phyloP scores from a whole-genome alignment of 2,888 invertebrate species.

The Automeris io region DNA sequence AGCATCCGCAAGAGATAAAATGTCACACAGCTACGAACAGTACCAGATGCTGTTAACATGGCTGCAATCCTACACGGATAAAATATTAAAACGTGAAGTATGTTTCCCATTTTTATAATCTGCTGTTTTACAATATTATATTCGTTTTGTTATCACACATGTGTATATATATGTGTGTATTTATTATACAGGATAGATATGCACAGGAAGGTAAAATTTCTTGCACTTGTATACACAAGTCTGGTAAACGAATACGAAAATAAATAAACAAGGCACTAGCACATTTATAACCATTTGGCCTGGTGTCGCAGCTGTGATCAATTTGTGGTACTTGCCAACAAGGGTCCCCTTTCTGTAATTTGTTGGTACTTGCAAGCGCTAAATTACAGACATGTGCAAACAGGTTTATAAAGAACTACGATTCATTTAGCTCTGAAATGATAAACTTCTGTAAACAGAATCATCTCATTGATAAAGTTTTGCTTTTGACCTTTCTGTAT shows the following conservation, averaged over 20 bases:
- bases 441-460: neutral
- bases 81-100: no score
- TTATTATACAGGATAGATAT: neutral
- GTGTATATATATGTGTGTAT: neutral
- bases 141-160: neutral
- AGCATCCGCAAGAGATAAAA: neutral
- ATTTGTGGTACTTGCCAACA: conserved; percentile 26
- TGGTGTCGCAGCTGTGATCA: conserved; percentile 30
- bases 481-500: no score
- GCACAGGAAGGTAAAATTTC: conserved; percentile 3
- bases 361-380: conserved; percentile 21
- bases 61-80: no score
- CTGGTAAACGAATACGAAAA: conserved; percentile 4
- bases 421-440: neutral
- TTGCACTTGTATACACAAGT: conserved; percentile 7
- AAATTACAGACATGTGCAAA: conserved; percentile 8
- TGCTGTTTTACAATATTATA: neutral
- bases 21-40: no score
- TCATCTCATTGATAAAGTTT: no score
- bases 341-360: conserved; percentile 20
- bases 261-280: conserved; percentile 4
- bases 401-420: conserved; percentile 1
- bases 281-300: conserved; percentile 12
- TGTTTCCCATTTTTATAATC: neutral
- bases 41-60: no score